These are phyloP conservation scores for Pedetes capensis DNA, from an alignment of 2,113 vertebrate species.

Conservation along the genomic window DNA sequence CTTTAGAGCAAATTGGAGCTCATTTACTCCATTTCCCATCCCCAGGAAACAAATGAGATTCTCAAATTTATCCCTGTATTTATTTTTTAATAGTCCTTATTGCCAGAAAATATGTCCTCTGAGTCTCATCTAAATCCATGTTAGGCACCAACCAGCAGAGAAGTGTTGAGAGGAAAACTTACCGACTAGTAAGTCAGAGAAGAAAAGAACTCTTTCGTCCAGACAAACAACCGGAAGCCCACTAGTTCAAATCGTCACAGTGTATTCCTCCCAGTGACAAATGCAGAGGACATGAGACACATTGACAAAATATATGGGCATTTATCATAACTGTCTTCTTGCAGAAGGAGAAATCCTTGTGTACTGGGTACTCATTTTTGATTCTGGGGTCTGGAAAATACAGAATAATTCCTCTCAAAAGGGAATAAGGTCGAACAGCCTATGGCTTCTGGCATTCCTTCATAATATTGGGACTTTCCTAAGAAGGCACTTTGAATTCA, in stretches of 20 bases:
- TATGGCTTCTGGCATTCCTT: background rate
- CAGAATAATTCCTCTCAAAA: background rate
- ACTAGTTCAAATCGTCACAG: background rate
- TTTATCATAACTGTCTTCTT: background rate
- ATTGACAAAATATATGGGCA: background rate
- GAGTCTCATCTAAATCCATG: constrained; percentile 43
- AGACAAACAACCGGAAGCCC: background rate
- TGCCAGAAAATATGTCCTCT: background rate
- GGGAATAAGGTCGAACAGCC: background rate
- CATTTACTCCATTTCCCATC: background rate
- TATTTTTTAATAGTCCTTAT: constrained; percentile 15
- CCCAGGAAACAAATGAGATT: constrained; percentile 28
- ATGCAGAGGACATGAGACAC: no score
- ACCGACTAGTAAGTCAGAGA: background rate
- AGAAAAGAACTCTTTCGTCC: background rate
- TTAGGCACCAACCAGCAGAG: background rate
- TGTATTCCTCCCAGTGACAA: background rate
- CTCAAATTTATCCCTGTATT: background rate
- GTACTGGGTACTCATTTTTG: background rate
- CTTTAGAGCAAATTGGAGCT: background rate
- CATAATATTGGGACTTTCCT: background rate
- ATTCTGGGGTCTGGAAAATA: background rate
- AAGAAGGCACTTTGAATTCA: background rate
- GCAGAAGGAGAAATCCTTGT: background rate
- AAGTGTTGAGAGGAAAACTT: background rate